Base-by-base conservation (phyloP, 2,888 invertebrate species). In the Pseudococcus viburni region DNA sequence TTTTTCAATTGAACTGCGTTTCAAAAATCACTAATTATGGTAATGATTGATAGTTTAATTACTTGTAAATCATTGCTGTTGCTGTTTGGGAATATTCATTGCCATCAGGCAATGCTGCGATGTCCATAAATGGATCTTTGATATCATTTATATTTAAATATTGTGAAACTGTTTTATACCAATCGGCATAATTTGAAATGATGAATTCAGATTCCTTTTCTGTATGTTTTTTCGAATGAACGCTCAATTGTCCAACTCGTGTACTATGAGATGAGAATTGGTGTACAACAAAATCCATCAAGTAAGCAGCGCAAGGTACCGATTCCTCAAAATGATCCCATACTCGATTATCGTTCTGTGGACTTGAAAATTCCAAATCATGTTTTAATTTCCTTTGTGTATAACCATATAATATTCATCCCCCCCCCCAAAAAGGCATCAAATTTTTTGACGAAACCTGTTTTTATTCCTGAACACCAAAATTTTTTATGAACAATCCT, bases 211-310 rank as follows among this genome's bases (percentile, higher is more conserved):
- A 92, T 73, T 93, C 92, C 15, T 89, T 22, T 9, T 89, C 73
- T 5, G 88, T 80, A 6, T 90, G 89, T 55, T 88, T 89, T 39
- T 89, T 87, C 1, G 89, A 89, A 85, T 89, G 90, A 22, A 90
- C 89, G 39, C 88, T 55, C 9, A 90, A 68, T 17, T 22, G n/a
- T 12, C 88, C 86, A 19, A 89, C 39, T 19, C 77, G 39, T 33
- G 17, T 4, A 0, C 91, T 91, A 91, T 93, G 93, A 87, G 92
- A 92, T 9, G 92, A 93, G 90, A 96, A 96, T 91, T 97, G 96
- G 0, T 95, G 95, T 15, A 97, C 94, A 0, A 96, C 94, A 90
- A 96, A 96, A 0, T 97, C 97, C 7, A 97, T 95, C 59, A 97
- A 92, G 91, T 97, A 97, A 6, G 90, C 90, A 3, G 90, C 89